A percentile compares a stretch with the other conserved stretches of the same genome.
Conservation (phyloP, 2,113 vertebrate species). For the Gnathonemus longibarbis region DNA sequence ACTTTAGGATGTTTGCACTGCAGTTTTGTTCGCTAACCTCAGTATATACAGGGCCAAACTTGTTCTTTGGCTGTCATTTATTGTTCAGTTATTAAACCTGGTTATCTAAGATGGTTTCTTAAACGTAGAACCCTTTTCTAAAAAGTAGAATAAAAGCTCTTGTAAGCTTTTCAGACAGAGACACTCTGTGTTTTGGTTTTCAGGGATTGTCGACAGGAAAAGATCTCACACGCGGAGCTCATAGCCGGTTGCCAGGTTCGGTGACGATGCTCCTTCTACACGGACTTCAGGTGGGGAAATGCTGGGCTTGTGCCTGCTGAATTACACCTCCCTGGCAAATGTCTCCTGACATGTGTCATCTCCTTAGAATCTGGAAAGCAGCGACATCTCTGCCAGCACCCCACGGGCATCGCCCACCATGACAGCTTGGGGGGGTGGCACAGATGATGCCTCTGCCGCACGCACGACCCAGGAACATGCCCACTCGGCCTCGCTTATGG, state of each 20-base stretch:
- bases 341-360: background rate
- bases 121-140: background rate
- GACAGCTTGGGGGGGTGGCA: background rate
- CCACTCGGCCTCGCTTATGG: background rate
- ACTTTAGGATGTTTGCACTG: background rate
- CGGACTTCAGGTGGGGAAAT: background rate
- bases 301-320: background rate
- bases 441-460: background rate
- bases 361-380: background rate
- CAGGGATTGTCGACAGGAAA: background rate
- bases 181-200: background rate
- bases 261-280: background rate
- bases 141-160: background rate
- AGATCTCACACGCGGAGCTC: background rate
- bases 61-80: background rate
- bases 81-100: background rate
- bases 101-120: background rate
- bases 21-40: background rate
- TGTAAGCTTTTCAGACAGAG: background rate
- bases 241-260: background rate
- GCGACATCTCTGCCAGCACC: background rate
- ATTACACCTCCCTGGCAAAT: background rate
- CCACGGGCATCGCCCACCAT: background rate
- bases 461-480: background rate
- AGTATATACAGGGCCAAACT: background rate